Base-by-base conservation (phyloP, 2,113 vertebrate genomes). In the Elanus axillaris region DNA sequence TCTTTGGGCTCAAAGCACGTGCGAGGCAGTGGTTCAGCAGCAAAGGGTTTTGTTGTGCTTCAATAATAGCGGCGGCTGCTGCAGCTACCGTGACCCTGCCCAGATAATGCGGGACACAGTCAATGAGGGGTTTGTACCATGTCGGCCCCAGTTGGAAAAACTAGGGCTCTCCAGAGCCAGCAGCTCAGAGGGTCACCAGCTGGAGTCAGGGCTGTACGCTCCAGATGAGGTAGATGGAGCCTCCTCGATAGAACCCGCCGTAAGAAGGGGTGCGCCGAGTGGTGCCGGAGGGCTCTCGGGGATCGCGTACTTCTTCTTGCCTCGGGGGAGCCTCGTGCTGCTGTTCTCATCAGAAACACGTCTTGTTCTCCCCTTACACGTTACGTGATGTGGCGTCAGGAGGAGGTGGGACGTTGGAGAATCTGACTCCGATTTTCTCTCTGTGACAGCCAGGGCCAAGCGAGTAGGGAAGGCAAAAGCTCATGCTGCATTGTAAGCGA, bases 401-500 rank as follows among this genome's bases (percentile, higher is more conserved):
- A 1, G 4, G 36, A 92, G 22, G 20, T 71, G 72, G 29, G n/a
- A 40, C 56, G 13, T 47, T 5, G 7, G 68, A 75, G 42, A 75
- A 52, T 27, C 25, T 32, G 16, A 3, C 31, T 60, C 47, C 0
- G 1, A 13, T 34, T 67, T 82, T 42, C 36, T 26, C 18, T n/a
- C 67, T 29, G 38, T 56, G 71, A 23, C 45, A 86, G 48, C 10
- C 59, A 64, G 22, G 25, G 23, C 38, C 59, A 73, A 84, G n/a
- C 27, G 34, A 47, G n/a, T 6, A 6, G 0, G 36, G 29, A 72
- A 67, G 11, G 56, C 23, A 63, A 74, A 92, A 84, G n/a, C 36
- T 34, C 9, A 6, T 12, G 40, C 40, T 17, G 5, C n/a, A 3
- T 1, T 60, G 29, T 42, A 17, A 67, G 32, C 0, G 0, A 5